Base-by-base conservation (phyloP, 37 sponge, comb jelly and placozoan genomes). In the Cliona cf. orientalis region DNA sequence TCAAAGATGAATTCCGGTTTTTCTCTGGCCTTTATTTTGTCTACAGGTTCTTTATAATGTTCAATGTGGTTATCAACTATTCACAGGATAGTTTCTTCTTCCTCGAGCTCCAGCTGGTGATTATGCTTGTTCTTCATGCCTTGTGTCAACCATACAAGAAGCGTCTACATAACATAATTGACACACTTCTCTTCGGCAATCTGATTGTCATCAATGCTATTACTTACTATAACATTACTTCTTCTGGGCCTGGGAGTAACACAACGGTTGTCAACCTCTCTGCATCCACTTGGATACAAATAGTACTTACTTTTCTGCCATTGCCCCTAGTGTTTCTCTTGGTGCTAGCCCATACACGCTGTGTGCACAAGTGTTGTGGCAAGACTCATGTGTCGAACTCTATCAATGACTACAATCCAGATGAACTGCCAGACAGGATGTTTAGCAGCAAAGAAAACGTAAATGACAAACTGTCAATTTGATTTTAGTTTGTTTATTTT, bases 1-100 rank as follows among this genome's bases (percentile, higher is more conserved):
- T 76, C 77, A 76, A 76, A 35, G 77, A 76, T 31, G 46, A 76
- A 4, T 76, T 26, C 40, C 77, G 77, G 1, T 76, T 76, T 39
- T 76, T 76, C 38, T 60, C 77, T 34, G 64, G 62, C 25, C 45
- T 62, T 1, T 76, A 60, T 38, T 41, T 76, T 43, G 2, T 80
- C 28, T 80, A 80, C 42, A 22, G 81, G 3, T 38, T 67, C 3
- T 2, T 19, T 40, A 42, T 76, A 4, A 56, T 39, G 2, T 5
- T 62, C 2, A 62, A 26, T 61, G 39, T 19, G 5, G 5, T 35
- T 26, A 2, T 26, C 43, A 12, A 31, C 28, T 37, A 9, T 41
- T 3, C 39, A 5, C 63, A 42, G 23, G 14, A 62, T 6, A 23
- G 7, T 2, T 62, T 42, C 31, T 14, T 61, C 31, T 2, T 61